Evolutionary conservation across 2,797 vertebrate genomes (phyloP), one percentile per base, ranked within the genome.

Genomic region (Labeo calbasu): DNA sequence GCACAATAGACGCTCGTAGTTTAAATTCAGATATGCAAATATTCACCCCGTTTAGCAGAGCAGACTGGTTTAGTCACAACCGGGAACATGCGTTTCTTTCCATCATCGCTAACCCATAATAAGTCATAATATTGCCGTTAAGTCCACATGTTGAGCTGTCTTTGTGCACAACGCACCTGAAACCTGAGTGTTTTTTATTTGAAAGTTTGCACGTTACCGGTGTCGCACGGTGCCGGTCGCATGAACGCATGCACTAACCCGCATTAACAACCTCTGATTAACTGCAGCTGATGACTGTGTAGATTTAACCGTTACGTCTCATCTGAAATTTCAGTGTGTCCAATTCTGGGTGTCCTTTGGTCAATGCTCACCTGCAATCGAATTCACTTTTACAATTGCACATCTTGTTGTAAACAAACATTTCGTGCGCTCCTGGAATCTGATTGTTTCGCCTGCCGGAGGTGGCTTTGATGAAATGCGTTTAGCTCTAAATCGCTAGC

Each of bases 271-370:
- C 59, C 81, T 79, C 81, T 53, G 75, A 77, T 71, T 57, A 57
- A 84, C 59, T 9, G 63, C 28, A 65, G 8, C 63, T 9, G 32
- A 7, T 14, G 14, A 65, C 63, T 69, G 12, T 82, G 46, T 28
- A 68, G 79, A 51, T 48, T 63, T 82, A 28, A 1, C 25, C 0
- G 2, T 63, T 32, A 9, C 1, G 15, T 65, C 17, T 32, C 28
- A 32, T 79, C 72, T 85, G 23, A 32, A 83, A n/a, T 15, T 40
- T 84, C 57, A 25, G 17, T 90, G 87, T 92, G 90, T 94, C 94
- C 94, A 94, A 94, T 94, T 94, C 93, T 92, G 93, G 94, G 94
- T 92, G 86, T 92, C 91, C 91, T 89, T 80, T 65, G 71, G 88
- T 85, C 36, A 83, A 83, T 82, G 86, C 84, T 65, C 40, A 55